These are phyloP conservation scores for Cotesia glomerata DNA, from an alignment of 1,140 invertebrate genomes.

Conservation along the genomic window DNA sequence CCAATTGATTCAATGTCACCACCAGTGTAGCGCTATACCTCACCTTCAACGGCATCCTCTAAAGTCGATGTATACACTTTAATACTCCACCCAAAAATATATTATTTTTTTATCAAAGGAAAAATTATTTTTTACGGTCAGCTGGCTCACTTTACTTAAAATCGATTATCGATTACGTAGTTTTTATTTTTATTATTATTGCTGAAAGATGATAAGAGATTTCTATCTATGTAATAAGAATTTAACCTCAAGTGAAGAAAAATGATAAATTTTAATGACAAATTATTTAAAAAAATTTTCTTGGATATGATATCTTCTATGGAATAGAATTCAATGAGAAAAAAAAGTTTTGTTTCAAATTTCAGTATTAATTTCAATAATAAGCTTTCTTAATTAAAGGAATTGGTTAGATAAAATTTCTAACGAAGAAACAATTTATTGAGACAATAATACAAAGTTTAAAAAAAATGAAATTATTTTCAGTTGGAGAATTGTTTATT, in stretches of 20 bases:
- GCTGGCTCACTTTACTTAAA: background rate
- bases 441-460: too few relatives aligned
- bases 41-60: constrained; percentile 19
- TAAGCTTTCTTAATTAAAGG: too few relatives aligned
- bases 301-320: too few relatives aligned
- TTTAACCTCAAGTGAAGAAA: background rate
- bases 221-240: background rate
- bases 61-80: constrained; percentile 14
- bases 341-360: too few relatives aligned
- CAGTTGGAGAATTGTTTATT: too few relatives aligned
- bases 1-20: constrained; percentile 45
- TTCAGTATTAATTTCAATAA: too few relatives aligned
- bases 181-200: too few relatives aligned
- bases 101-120: constrained; percentile 6
- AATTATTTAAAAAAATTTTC: too few relatives aligned
- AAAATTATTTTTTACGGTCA: background rate
- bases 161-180: constrained; percentile 15
- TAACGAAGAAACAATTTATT: too few relatives aligned
- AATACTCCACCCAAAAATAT: constrained; percentile 2
- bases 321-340: too few relatives aligned
- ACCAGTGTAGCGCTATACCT: constrained; percentile 23
- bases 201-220: constrained; percentile 1
- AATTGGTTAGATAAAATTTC: too few relatives aligned
- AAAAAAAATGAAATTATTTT: too few relatives aligned
- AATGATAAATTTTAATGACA: constrained; percentile 18